A percentile compares a stretch with the other conserved stretches of the same genome.
Conservation (phyloP, 2,888 invertebrate genomes). For the Netelia melanura region DNA sequence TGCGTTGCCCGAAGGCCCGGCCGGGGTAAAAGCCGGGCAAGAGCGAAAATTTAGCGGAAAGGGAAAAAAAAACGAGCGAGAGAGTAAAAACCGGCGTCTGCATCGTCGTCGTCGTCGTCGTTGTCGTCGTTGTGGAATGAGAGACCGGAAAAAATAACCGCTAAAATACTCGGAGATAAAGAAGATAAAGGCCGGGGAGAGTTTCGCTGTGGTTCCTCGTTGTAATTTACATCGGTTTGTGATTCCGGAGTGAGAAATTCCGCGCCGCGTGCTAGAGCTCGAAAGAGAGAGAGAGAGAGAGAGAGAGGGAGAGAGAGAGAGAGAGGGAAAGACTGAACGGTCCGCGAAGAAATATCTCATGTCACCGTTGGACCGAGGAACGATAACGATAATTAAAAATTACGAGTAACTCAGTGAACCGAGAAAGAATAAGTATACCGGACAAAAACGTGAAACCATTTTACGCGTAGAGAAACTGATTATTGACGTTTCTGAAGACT, state of each 20-base stretch:
- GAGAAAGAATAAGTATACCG: constrained; percentile 59
- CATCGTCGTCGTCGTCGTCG: constrained; percentile 66
- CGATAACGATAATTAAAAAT: constrained; percentile 85
- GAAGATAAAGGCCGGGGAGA: constrained; percentile 82
- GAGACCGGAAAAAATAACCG: constrained; percentile 83
- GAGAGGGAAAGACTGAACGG: constrained; percentile 27
- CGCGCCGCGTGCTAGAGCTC: constrained; percentile 59
- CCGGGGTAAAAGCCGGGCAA: constrained; percentile 55
- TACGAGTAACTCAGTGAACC: constrained; percentile 71
- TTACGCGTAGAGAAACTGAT: neutral
- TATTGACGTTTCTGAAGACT: constrained; percentile 13
- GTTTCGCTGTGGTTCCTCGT: constrained; percentile 76
- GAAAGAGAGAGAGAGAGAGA: constrained; percentile 42
- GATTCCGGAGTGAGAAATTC: constrained; percentile 82
- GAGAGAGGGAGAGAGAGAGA: constrained; percentile 58
- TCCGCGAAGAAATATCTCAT: constrained; percentile 80
- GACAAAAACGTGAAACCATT: constrained; percentile 19
- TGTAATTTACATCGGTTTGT: constrained; percentile 84
- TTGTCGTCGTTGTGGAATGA: constrained; percentile 66
- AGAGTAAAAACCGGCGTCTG: constrained; percentile 53
- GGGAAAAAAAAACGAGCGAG: constrained; percentile 29
- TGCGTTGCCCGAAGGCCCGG: constrained; percentile 70
- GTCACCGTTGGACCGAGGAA: constrained; percentile 76
- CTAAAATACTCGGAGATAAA: constrained; percentile 84
- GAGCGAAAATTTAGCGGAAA: constrained; percentile 35